Base-by-base conservation (phyloP, 2,888 invertebrate species). In the Cantharis rustica region DNA sequence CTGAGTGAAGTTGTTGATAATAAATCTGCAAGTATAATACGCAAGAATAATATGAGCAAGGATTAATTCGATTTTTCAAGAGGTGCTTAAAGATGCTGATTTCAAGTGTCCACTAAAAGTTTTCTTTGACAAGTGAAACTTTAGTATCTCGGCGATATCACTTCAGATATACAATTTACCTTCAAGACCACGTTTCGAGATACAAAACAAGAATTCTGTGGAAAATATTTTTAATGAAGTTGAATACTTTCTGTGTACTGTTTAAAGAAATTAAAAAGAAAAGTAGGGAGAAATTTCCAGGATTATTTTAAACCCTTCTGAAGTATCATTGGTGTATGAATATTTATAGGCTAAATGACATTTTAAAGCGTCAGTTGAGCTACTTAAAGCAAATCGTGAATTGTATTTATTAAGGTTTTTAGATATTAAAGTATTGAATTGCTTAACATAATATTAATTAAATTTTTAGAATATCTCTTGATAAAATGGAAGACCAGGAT, bases 311-410 rank as follows among this genome's bases (percentile, higher is more conserved):
- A 79, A 79, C 79, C 79, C 79, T 79, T 79, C 75, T 72, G 77
- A 77, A 47, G 79, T 77, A 79, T 79, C 79, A 79, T 79, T 77
- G 79, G 79, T 74, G 75, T 75, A 79, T 79, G 79, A 79, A 79
- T 79, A 79, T 79, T 79, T 77, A 79, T 79, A 73, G 79, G 75
- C 70, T 77, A 79, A 79, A 79, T 79, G 79, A 75, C 79, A 79
- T 79, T 76, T 66, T 75, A 73, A 77, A 77, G 79, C 73, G 77
- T 75, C 79, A 77, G 73, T 73, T 77, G 75, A 70, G 78, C 78
- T 77, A 79, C 78, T 79, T 79, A 77, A 79, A 78, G 73, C 75
- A 78, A 79, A 79, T 77, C 79, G 73, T 77, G 77, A 79, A 79
- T 79, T 75, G 77, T 79, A 79, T 79, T 79, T 77, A 75, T 73